Percentiles rank a stretch among this genome's conserved stretches.
Conservation (phyloP, 2,113 vertebrate genomes). For the Bos indicus region DNA sequence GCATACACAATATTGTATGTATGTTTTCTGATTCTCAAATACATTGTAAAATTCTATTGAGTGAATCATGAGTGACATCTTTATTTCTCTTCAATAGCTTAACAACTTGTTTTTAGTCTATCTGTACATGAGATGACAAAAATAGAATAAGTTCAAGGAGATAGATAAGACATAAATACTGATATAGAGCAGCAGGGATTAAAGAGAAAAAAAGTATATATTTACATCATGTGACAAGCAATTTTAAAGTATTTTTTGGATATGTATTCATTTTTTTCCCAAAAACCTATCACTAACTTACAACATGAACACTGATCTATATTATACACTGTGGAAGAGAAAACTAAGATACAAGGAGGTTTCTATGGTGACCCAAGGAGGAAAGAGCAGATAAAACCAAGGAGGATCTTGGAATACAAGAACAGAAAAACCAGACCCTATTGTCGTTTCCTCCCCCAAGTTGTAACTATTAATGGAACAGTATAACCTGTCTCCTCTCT, state of each 20-base stretch:
- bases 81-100: not conserved
- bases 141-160: not conserved
- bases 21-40: not conserved
- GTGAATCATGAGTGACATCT: not conserved
- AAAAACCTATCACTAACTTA: not conserved
- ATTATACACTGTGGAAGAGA: not conserved
- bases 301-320: not conserved
- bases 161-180: not conserved
- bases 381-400: not conserved
- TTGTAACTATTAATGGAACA: not conserved
- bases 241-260: not conserved
- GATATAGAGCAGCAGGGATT: not conserved
- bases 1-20: not conserved
- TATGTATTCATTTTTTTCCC: not conserved
- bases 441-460: accelerated
- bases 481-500: not conserved
- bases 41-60: not conserved
- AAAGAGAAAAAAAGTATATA: not conserved
- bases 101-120: not conserved
- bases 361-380: not conserved
- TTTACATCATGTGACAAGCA: not conserved
- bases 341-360: not conserved
- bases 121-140: not conserved
- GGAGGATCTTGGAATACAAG: not conserved
- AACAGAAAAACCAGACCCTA: not conserved